Base-by-base conservation (phyloP, 1,140 invertebrate species). In the Samia ricini region DNA sequence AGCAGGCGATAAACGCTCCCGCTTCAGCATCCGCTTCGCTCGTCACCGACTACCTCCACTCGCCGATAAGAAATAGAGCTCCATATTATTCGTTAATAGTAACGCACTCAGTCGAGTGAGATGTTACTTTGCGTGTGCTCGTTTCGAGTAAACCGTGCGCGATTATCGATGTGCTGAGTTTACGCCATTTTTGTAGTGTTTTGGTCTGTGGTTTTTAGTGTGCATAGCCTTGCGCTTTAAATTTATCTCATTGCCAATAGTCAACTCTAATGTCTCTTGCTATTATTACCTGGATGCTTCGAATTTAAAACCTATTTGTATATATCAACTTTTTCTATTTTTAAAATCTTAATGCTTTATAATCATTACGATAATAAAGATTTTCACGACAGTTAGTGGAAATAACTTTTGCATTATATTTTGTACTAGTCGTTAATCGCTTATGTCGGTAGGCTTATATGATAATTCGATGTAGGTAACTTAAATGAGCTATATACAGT, bases 81-180 rank as follows among this genome's bases (percentile, higher is more conserved):
- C 57, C 66, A 58, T 60, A 57, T 62, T 59, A 52, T 42, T 49
- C 63, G 66, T 58, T 65, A 58, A 63, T 58, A 66, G 75, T 79
- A 84, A 71, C 70, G 78, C 79, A 84, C 74, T 79, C 77, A 86
- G 85, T 86, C 74, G 77, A 72, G 70, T 79, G 78, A 85, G 77
- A 83, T 82, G 79, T 68, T 73, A 80, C 81, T 83, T 83, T 71
- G 77, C 74, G 77, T 66, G 71, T 75, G 71, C 84, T 84, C 84
- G 84, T 66, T 51, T 59, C 50, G 76, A 81, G 81, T 82, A 77
- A 74, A 78, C 60, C 66, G 76, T 77, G 74, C 72, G 74, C 73
- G 76, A 71, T 78, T 76, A 54, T 63, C 33, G 19, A 49, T 62
- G n/a, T 19, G 12, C 20, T 23, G 54, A 20, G 54, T 56, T 24